phyloP scores from a whole-genome alignment of 2,797 vertebrate species.

The Microhierax caerulescens region DNA sequence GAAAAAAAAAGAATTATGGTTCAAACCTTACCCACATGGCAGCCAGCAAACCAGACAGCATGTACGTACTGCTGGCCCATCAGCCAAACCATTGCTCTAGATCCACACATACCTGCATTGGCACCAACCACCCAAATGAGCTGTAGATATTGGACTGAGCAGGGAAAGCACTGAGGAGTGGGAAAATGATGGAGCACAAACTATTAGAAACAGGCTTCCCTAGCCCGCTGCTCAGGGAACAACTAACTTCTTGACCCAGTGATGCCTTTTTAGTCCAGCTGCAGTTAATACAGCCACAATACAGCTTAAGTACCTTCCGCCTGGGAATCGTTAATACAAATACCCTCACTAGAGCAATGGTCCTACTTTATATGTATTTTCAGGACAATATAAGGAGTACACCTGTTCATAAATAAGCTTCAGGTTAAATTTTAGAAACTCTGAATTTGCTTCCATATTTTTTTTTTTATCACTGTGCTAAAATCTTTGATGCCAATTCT shows the following conservation, averaged over 20 bases:
- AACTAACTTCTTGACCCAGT: background rate
- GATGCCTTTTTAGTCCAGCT: background rate
- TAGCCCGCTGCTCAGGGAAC: background rate
- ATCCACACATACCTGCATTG: accelerated
- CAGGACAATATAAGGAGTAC: background rate
- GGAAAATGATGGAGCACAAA: background rate
- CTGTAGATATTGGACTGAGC: background rate
- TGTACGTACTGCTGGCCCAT: background rate
- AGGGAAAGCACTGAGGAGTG: accelerated
- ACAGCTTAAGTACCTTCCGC: accelerated
- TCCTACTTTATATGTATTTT: background rate
- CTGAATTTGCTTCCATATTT: background rate
- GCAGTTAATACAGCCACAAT: background rate
- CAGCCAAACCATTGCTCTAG: background rate
- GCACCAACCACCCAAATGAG: background rate
- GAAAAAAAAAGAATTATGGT: background rate
- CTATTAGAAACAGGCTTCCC: background rate
- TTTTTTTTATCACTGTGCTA: background rate
- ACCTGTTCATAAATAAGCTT: background rate
- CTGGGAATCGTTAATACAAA: background rate
- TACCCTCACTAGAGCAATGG: accelerated
- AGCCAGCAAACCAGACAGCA: background rate
- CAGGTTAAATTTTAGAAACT: background rate
- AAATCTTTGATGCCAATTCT: background rate
- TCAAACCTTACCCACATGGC: background rate